A percentile compares a stretch with the other conserved stretches of the same genome.
Conservation (phyloP, 2,888 invertebrate species). For the Pteria penguin region DNA sequence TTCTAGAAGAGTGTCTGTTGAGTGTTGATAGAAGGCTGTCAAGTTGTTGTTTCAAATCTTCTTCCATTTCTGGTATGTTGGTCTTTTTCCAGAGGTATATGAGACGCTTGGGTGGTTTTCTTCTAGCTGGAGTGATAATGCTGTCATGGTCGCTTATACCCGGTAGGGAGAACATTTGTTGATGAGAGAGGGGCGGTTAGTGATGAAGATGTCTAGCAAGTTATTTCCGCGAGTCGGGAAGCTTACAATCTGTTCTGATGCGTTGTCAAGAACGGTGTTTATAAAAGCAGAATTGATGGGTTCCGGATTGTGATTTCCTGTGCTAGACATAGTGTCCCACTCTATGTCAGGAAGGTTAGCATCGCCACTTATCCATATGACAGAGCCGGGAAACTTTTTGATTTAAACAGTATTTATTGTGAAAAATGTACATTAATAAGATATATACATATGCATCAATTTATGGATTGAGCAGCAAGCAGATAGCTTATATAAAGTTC, state of each 20-base stretch:
- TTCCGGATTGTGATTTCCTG: not conserved
- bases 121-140: conserved; percentile 7
- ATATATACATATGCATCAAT: too few relatives aligned
- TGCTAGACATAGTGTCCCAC: conserved; percentile 1
- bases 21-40: not conserved
- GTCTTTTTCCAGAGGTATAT: not conserved
- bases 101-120: not conserved
- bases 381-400: not conserved
- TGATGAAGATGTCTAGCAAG: conserved; percentile 6
- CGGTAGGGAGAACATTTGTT: not conserved
- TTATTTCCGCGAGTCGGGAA: conserved; percentile 12
- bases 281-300: not conserved
- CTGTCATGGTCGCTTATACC: not conserved
- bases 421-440: too few relatives aligned
- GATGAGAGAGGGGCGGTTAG: conserved; percentile 2
- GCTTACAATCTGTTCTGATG: conserved; percentile 10
- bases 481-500: too few relatives aligned
- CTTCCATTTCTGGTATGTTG: not conserved
- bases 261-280: not conserved
- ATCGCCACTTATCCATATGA: not conserved
- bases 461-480: too few relatives aligned
- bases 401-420: too few relatives aligned
- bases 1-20: not conserved
- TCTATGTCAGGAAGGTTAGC: conserved; percentile 11
- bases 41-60: not conserved